These are phyloP conservation scores for Proteles cristata DNA, from an alignment of 2,113 vertebrate species.

Conservation along the genomic window DNA sequence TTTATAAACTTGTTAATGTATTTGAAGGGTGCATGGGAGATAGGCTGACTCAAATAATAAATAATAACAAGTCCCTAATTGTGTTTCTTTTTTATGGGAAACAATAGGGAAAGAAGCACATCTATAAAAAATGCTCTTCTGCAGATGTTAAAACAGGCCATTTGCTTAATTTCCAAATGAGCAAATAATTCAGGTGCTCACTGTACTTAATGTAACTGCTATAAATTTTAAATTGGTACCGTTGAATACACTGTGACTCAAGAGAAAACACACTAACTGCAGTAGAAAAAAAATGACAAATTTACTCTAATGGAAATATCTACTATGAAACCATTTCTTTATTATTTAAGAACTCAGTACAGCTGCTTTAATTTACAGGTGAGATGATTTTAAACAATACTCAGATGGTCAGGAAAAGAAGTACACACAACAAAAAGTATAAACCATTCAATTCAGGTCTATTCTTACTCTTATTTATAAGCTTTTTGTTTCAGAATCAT, in stretches of 20 bases:
- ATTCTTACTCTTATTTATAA: slow-evolving; percentile 20
- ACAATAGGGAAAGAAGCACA: not conserved
- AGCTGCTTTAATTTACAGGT: not conserved
- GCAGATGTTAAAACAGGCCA: slow-evolving; percentile 34
- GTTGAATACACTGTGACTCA: slow-evolving; percentile 22
- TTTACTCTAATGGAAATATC: slow-evolving; percentile 17
- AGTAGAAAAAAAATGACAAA: slow-evolving; percentile 41
- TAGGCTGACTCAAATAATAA: not conserved
- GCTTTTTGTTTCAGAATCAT: slow-evolving; percentile 31
- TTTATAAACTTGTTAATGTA: not conserved
- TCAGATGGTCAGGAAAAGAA: not conserved
- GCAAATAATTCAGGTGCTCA: slow-evolving; percentile 2
- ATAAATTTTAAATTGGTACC: slow-evolving; percentile 49
- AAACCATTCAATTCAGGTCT: not conserved
- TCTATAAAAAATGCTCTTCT: not conserved
- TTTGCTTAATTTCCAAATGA: slow-evolving; percentile 55
- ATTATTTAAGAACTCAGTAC: not conserved
- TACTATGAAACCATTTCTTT: slow-evolving; percentile 38
- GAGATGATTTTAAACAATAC: slow-evolving; percentile 25
- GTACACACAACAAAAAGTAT: not conserved
- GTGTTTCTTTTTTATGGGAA: slow-evolving; percentile 1
- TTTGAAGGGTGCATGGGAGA: not conserved
- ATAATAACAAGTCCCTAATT: not conserved
- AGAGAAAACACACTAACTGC: slow-evolving; percentile 36
- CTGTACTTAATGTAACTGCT: slow-evolving; percentile 8